A percentile compares a stretch with the other conserved stretches of the same genome.
phyloP scores from a whole-genome alignment of 2,888 invertebrate species.

The Nomada fabriciana region DNA sequence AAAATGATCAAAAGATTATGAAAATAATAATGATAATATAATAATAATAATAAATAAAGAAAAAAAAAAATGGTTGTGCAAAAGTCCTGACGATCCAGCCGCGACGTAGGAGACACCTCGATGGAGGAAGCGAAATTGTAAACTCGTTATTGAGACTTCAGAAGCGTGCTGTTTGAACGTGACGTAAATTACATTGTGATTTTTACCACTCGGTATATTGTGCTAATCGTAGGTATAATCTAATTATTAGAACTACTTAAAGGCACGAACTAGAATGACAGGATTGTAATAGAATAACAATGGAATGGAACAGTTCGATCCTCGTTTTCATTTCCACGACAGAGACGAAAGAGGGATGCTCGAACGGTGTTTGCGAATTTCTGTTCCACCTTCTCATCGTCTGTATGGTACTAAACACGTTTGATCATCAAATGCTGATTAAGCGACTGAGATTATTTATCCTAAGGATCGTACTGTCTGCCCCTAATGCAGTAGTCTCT shows the following conservation, averaged over 20 bases:
- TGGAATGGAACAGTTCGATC: constrained; percentile 53
- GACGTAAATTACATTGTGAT: constrained; percentile 70
- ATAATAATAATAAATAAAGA: too few relatives aligned
- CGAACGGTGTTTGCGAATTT: background rate
- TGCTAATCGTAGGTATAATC: constrained; percentile 76
- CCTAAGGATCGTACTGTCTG: constrained; percentile 55
- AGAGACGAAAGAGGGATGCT: background rate
- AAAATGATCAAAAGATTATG: constrained; percentile 31
- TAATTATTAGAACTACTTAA: constrained; percentile 66
- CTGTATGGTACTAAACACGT: constrained; percentile 35
- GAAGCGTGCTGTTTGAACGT: constrained; percentile 65
- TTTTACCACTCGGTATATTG: constrained; percentile 71
- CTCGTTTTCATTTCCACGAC: constrained; percentile 7
- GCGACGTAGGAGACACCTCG: background rate
- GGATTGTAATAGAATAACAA: constrained; percentile 52
- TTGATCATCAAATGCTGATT: constrained; percentile 10
- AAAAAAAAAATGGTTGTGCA: constrained; percentile 41
- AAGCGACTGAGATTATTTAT: constrained; percentile 45
- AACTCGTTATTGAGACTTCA: constrained; percentile 48
- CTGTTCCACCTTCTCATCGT: constrained; percentile 21
- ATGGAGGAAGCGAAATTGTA: constrained; percentile 29
- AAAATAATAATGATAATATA: too few relatives aligned
- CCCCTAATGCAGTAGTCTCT: constrained; percentile 41
- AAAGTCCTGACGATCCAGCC: constrained; percentile 52
- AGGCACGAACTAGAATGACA: constrained; percentile 51